These are phyloP conservation scores for Morpho helenor DNA, from an alignment of 2,888 invertebrate species.

Conservation along the genomic window DNA sequence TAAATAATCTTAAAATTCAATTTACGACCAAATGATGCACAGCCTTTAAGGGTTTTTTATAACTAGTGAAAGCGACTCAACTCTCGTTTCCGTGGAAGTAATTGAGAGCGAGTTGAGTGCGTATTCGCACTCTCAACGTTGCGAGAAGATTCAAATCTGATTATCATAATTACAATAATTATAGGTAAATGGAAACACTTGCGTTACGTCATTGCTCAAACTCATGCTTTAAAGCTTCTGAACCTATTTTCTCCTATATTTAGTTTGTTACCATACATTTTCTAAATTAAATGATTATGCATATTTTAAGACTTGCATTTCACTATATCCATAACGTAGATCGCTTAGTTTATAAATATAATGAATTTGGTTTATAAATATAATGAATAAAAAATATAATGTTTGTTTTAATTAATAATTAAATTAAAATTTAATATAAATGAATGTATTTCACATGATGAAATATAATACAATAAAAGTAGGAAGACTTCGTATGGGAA, in stretches of 20 bases:
- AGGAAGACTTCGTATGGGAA: neutral
- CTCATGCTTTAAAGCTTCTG: too few species aligned
- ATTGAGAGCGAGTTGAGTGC: constrained; percentile 19
- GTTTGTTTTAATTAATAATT: too few species aligned
- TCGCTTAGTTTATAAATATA: too few species aligned
- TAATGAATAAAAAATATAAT: too few species aligned
- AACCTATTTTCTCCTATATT: too few species aligned
- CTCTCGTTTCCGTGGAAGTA: neutral
- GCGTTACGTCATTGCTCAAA: constrained; percentile 6
- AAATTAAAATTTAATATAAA: neutral
- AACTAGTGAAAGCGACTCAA: constrained; percentile 5
- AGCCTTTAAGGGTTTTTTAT: neutral
- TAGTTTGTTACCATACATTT: too few species aligned
- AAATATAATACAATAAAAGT: neutral
- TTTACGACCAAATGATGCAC: neutral
- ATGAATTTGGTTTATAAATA: too few species aligned
- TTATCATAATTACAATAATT: constrained; percentile 47
- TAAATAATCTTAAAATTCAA: too few species aligned
- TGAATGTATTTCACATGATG: neutral
- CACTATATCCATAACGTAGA: too few species aligned
- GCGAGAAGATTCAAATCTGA: constrained; percentile 38
- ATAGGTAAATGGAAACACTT: constrained; percentile 18
- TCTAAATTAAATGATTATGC: too few species aligned
- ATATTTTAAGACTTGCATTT: too few species aligned
- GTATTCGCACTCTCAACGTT: constrained; percentile 28